Conservation (phyloP, 1,140 invertebrate genomes). For the honey bee (Apis mellifera) region DNA sequence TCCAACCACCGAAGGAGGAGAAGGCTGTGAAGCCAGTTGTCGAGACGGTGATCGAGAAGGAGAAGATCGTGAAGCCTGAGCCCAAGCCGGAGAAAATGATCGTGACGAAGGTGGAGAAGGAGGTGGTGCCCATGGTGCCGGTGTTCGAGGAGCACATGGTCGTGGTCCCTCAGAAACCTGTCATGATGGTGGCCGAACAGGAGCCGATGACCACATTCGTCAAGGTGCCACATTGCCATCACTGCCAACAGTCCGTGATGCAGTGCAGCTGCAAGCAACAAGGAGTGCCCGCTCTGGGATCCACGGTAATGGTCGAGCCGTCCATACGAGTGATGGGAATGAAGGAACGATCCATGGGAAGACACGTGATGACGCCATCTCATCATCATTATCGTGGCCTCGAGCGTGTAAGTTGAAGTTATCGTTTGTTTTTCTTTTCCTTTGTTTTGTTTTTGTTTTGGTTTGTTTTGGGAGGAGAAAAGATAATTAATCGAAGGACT, state of each 20-base stretch:
- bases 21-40: not conserved
- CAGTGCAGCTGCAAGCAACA: slow-evolving; percentile 9
- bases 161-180: not conserved
- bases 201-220: not conserved
- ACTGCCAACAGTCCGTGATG: not conserved
- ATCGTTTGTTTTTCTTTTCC: no score
- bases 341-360: not conserved
- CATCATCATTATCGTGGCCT: no score
- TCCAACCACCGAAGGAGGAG: not conserved
- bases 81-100: not conserved
- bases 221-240: not conserved
- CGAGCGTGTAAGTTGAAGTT: no score
- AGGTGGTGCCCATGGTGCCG: not conserved
- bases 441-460: no score
- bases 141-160: not conserved
- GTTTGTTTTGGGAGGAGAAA: not conserved
- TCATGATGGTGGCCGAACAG: not conserved
- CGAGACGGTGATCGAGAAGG: not conserved
- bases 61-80: not conserved
- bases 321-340: not conserved
- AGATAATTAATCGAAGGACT: not conserved
- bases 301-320: not conserved
- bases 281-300: accelerated
- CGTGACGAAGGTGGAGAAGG: not conserved
- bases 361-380: not conserved